Percentiles rank a stretch among this genome's conserved stretches.
Conservation (phyloP, 2,797 vertebrate species). For the Phrynocephalus guinanensis region DNA sequence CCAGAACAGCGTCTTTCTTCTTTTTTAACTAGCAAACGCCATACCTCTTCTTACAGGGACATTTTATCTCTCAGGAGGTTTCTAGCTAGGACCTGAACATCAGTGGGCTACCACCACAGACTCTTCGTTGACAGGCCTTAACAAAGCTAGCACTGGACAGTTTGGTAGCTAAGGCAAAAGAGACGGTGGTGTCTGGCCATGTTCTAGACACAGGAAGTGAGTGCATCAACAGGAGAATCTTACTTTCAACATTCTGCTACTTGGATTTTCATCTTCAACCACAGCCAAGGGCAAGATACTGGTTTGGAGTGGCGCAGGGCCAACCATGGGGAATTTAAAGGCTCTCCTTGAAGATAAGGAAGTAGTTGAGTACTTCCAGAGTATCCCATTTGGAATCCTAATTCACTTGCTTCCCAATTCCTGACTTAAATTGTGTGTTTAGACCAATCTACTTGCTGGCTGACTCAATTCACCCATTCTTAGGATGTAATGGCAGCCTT, state of each 20-base stretch:
- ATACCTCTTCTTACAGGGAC: not conserved
- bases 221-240: not conserved
- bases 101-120: not conserved
- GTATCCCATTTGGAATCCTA: not conserved
- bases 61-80: not conserved
- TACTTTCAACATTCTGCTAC: not conserved
- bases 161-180: not conserved
- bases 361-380: not conserved
- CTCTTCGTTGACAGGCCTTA: not conserved
- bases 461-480: not conserved
- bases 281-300: not conserved
- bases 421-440: not conserved
- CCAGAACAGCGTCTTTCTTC: not conserved
- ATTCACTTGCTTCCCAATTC: not conserved
- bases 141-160: not conserved
- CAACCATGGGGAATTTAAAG: not conserved
- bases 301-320: not conserved
- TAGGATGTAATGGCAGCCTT: not conserved
- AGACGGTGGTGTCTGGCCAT: not conserved
- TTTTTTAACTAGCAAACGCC: not conserved
- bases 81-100: not conserved
- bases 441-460: not conserved
- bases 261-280: not conserved
- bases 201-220: not conserved
- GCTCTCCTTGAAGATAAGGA: not conserved